These are phyloP conservation scores for Pasiphila rectangulata DNA, from an alignment of 2,888 invertebrate genomes.

Conservation along the genomic window DNA sequence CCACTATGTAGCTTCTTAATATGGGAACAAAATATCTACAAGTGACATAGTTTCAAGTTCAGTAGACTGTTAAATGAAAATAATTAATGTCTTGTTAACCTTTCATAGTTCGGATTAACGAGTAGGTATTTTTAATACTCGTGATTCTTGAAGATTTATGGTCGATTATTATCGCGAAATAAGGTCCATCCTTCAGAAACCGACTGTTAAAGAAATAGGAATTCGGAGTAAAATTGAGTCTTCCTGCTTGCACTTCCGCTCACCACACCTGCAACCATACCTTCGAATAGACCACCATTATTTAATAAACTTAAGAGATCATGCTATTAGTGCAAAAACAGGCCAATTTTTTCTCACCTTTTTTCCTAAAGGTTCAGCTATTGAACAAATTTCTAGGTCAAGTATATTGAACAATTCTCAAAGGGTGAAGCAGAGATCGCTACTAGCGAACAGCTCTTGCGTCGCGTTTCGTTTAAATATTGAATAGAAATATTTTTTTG, in stretches of 20 bases:
- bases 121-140: conserved; percentile 19
- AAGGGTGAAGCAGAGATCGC: no score
- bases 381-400: conserved; percentile 43
- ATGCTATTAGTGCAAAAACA: conserved; percentile 7
- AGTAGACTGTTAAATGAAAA: conserved; percentile 6
- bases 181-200: background rate
- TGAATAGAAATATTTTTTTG: no score
- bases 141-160: conserved; percentile 29
- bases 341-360: conserved; percentile 24
- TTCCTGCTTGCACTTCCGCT: no score
- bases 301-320: conserved; percentile 4
- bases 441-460: no score
- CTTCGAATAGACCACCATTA: no score
- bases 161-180: background rate
- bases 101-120: conserved; percentile 18
- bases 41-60: conserved; percentile 7
- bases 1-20: no score
- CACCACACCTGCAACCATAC: no score
- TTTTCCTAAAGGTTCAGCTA: conserved; percentile 43
- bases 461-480: no score
- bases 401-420: conserved; percentile 34
- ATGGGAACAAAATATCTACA: no score
- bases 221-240: background rate
- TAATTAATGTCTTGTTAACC: conserved; percentile 20
- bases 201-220: background rate